A percentile compares a stretch with the other conserved stretches of the same genome.
Evolutionary conservation across 2,888 invertebrate species (phyloP).

Genomic region (Drosophila antonietae): DNA sequence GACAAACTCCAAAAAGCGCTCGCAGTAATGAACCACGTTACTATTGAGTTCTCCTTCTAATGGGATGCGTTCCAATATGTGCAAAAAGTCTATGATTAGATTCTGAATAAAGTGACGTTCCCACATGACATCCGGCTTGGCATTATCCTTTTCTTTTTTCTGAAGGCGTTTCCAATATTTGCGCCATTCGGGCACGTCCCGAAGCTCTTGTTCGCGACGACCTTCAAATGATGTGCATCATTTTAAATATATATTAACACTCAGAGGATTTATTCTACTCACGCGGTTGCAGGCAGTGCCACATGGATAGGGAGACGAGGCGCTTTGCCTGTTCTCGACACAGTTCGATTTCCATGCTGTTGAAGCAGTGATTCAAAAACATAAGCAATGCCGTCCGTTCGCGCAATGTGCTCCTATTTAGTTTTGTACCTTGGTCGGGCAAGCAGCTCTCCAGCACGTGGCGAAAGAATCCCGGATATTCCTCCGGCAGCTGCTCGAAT

Average conservation of each 20-base stretch:
- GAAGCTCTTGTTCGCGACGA: slow-evolving; percentile 94
- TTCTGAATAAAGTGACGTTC: slow-evolving; percentile 92
- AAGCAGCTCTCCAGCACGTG: slow-evolving; percentile 92
- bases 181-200: slow-evolving; percentile 93
- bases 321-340: slow-evolving; percentile 96
- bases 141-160: slow-evolving; percentile 90
- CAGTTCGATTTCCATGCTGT: slow-evolving; percentile 97
- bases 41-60: slow-evolving; percentile 87
- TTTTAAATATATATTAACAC: neutral
- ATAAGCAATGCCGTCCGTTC: slow-evolving; percentile 95
- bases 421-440: slow-evolving; percentile 72
- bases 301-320: slow-evolving; percentile 96
- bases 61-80: slow-evolving; percentile 90
- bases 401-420: slow-evolving; percentile 67
- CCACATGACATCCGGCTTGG: slow-evolving; percentile 89
- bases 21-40: slow-evolving; percentile 91
- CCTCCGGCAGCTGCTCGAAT: slow-evolving; percentile 91
- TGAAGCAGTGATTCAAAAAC: slow-evolving; percentile 98
- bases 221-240: slow-evolving; percentile 84
- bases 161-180: slow-evolving; percentile 96
- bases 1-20: slow-evolving; percentile 97
- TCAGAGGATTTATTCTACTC: slow-evolving; percentile 60
- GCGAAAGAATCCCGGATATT: slow-evolving; percentile 93
- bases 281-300: slow-evolving; percentile 94
- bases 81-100: slow-evolving; percentile 94